Evolutionary conservation across 2,888 invertebrate genomes (phyloP), one percentile per base, ranked within the genome.

Genomic region (Xiphydria camelus): DNA sequence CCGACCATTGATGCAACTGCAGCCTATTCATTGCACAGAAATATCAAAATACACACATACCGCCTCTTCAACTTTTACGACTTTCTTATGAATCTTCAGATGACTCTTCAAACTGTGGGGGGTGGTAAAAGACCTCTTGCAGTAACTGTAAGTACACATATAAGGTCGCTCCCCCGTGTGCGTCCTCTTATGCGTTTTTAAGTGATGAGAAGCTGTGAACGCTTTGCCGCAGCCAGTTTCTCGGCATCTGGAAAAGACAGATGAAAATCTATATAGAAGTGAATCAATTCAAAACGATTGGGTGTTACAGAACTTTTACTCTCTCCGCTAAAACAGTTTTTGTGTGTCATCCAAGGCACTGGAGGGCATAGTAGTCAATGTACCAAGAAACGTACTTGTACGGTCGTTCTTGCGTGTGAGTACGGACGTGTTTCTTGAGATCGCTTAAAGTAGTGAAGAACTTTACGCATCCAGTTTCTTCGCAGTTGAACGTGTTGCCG

Each of bases 381-480:
- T 56, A 49, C 41, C 48, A 48, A 45, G 37, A 50, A 59, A 82
- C 83, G 78, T 78, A 89, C 89, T 86, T 91, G 77, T 89, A 92
- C 0, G 91, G 91, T 63, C 91, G 81, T 76, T 94, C 94, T 73
- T 94, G 89, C 10, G 94, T 94, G 68, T 95, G 95, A 17, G 92
- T 94, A 47, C 94, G 83, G 63, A 86, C 85, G 75, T 96, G 96
- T 81, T 96, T 96, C 78, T 94, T 91, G 61, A 95, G 82, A 78
- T 96, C 95, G 75, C 94, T 94, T 51, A 92, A 80, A 12, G 95
- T 96, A 5, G 95, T 96, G 75, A 96, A 96, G 76, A 87, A 91
- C 74, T 95, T 95, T 50, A 85, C 80, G 69, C 95, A 96, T 40
- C 90, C 88, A 44, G 82, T 80, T 50, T 86, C 83, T 63, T 86